Base-by-base conservation (phyloP, 2,888 invertebrate genomes). In the Drosophila formosana region DNA sequence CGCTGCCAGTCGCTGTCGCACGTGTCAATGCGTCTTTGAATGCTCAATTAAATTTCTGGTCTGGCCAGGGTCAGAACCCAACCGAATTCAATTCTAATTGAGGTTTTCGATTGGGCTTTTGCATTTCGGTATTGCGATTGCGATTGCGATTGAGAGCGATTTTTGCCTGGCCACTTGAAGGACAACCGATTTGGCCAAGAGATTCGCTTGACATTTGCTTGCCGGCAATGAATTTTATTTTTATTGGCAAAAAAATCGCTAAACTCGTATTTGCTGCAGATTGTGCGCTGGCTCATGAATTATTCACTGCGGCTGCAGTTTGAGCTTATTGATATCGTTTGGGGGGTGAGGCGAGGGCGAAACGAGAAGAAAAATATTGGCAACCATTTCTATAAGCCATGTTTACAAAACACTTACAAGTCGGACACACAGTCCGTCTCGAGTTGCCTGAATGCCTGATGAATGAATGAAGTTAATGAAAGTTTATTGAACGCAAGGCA, bases 31-130 rank as follows among this genome's bases (percentile, higher is more conserved):
- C 81, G 78, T 85, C 76, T 80, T 75, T 85, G 83, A 90, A 82
- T 88, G 89, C 83, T 90, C 90, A 90, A 91, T 90, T 91, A 87
- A 90, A 88, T 87, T 80, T 77, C 77, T 75, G 74, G 47, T 41
- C 28, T 28, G 18, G 39, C 39, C 37, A 37, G n/a, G 5, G 50
- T 43, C 6, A 23, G 23, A 32, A 4, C 8, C 7, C 34, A 39
- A 39, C 61, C 52, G 77, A 85, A 90, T 89, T 84, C 82, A 87
- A 83, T 84, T 90, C 79, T 82, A 90, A 91, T 89, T 88, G 89
- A 70, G 62, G 32, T 60, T 55, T 55, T 57, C 30, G 47, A 58
- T 46, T 57, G 28, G 34, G 9, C n/a, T 46, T 46, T 3, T 30
- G 30, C 34, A 37, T 37, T 37, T 52, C 64, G 23, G 25, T 25